Evolutionary conservation across 2,113 vertebrate genomes (phyloP), one percentile per base, ranked within the genome.

Genomic region (Centropristis striata): DNA sequence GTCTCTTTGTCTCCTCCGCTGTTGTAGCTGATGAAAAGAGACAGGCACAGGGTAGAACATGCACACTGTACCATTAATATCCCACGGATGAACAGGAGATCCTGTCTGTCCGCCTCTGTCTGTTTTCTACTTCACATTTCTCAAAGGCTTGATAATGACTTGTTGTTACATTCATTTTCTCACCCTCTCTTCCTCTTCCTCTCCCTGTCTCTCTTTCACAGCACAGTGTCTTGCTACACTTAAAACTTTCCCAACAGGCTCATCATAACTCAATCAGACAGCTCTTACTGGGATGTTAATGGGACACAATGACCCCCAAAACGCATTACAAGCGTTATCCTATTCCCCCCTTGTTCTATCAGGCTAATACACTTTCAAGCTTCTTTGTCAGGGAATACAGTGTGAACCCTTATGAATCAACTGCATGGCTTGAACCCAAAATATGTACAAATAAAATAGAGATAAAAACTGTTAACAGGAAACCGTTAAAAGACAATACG

Each of bases 211-310:
- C 50, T 28, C 67, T 54, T 57, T 67, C 57, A 53, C 55, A 42
- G 36, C 18, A 0, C 15, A 47, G 27, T 46, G 0, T 81, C 80
- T 73, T 61, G 1, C 61, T 36, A 0, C 53, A 20, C 59, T 80
- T 32, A 64, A 65, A 74, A 57, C 71, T 54, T 49, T 76, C 85
- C 78, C 50, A 78, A 75, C 79, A 64, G 59, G 53, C 32, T 3
- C 61, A 77, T 81, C 46, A 66, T 91, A 83, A 93, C 71, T 79
- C 64, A 80, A 91, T 91, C 68, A 80, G 16, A 66, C 51, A 74
- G 74, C 90, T 90, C 78, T 89, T 86, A 90, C 61, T 60, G 67
- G 49, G 53, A 72, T 53, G 60, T 54, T 85, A 83, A 79, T 66
- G 13, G 51, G 67, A 80, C 74, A 50, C 77, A 39, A 70, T 59